Percentiles rank a stretch among this genome's conserved stretches.
phyloP scores from a whole-genome alignment of 1,140 invertebrate genomes.

The Ceratosolen fusciceps region DNA sequence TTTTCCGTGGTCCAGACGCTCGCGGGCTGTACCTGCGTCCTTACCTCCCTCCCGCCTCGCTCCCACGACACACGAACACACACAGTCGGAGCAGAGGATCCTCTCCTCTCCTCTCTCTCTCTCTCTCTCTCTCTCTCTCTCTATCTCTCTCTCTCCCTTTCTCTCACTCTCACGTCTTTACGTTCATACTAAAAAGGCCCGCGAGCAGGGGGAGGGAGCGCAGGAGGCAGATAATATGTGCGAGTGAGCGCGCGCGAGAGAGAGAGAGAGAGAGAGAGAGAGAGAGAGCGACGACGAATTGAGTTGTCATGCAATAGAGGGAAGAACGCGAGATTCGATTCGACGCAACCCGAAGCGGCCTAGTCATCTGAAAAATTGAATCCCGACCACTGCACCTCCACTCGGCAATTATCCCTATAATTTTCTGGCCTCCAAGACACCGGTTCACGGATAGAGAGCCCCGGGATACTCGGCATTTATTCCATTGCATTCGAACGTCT shows the following conservation, averaged over 20 bases:
- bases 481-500: not conserved
- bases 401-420: not conserved
- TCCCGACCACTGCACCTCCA: conserved; percentile 42
- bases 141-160: conserved; percentile 8
- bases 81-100: too few species aligned
- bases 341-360: conserved; percentile 44
- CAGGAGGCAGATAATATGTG: too few species aligned
- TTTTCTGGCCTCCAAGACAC: too few species aligned
- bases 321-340: conserved; percentile 21
- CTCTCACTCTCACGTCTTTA: not conserved
- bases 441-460: too few species aligned
- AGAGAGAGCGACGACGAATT: conserved; percentile 40
- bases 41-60: not conserved
- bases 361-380: conserved; percentile 58
- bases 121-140: not conserved
- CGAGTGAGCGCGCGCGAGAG: too few species aligned
- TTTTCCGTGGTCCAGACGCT: conserved; percentile 46
- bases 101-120: not conserved
- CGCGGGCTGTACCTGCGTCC: conserved; percentile 25
- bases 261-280: too few species aligned
- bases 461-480: too few species aligned
- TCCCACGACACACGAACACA: not conserved
- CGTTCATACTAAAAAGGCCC: too few species aligned
- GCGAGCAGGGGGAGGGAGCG: too few species aligned
- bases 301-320: conserved; percentile 47